phyloP scores from a whole-genome alignment of 2,113 vertebrate species.

The Thryonomys swinderianus region DNA sequence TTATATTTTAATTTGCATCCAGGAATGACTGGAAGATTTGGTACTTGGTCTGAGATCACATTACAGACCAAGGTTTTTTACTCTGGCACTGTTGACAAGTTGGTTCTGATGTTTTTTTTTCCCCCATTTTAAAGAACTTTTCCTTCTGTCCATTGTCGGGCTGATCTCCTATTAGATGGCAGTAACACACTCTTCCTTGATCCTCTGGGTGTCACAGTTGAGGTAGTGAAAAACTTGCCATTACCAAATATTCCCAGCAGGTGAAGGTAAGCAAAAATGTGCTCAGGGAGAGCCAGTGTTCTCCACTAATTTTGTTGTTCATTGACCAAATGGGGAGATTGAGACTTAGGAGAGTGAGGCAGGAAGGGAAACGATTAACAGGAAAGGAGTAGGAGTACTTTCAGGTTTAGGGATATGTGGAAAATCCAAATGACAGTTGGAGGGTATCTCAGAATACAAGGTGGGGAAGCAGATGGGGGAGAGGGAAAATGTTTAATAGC shows the following conservation, averaged over 20 bases:
- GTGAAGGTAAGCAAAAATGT: too few relatives aligned
- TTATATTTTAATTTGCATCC: not conserved
- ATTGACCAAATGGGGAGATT: not conserved
- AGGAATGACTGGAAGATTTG: not conserved
- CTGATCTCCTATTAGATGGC: not conserved
- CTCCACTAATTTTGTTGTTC: not conserved
- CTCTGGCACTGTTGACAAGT: not conserved
- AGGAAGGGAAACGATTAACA: not conserved
- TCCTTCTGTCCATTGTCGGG: not conserved
- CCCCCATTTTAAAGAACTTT: not conserved
- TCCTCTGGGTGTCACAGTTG: not conserved
- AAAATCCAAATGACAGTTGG: not conserved
- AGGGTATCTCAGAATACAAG: not conserved
- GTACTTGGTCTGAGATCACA: not conserved
- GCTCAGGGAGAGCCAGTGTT: not conserved
- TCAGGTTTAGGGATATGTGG: not conserved
- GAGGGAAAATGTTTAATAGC: not conserved
- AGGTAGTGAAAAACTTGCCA: not conserved
- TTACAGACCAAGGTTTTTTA: not conserved
- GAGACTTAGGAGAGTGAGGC: not conserved
- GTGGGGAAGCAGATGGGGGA: not conserved
- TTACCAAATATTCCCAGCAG: not conserved
- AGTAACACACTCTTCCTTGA: not conserved
- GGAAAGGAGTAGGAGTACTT: not conserved
- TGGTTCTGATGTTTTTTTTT: not conserved